phyloP scores from a whole-genome alignment of 2,797 vertebrate species.

The Acrossocheilus wenchowensis region DNA sequence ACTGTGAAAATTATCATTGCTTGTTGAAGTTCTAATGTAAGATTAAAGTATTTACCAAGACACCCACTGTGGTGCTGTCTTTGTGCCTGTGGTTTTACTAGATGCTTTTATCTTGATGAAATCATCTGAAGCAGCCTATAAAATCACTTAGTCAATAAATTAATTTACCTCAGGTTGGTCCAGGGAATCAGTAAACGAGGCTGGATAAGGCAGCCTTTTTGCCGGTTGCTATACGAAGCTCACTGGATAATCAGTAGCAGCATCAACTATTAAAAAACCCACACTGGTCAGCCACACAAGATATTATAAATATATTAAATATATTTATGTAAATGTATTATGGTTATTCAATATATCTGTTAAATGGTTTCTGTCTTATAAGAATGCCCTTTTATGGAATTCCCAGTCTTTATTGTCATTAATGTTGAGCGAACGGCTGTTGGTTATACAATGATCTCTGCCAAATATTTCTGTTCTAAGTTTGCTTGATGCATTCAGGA shows the following conservation, averaged over 20 bases:
- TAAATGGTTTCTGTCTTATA: background rate
- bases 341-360: background rate
- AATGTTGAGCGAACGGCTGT: constrained; percentile 83
- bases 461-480: constrained; percentile 60
- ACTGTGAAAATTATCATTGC: constrained; percentile 60
- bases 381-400: constrained; percentile 86
- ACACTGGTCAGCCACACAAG: background rate
- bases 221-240: background rate
- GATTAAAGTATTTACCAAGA: constrained; percentile 80
- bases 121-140: background rate
- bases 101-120: constrained; percentile 22
- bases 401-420: constrained; percentile 72
- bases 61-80: constrained; percentile 66
- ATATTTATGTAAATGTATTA: constrained; percentile 36
- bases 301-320: background rate
- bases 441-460: constrained; percentile 80
- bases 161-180: background rate
- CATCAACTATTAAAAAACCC: background rate
- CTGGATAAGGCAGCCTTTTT: background rate
- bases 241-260: too few species aligned
- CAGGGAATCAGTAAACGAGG: background rate
- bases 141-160: background rate
- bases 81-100: constrained; percentile 33
- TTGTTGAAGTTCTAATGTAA: constrained; percentile 72
- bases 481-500: constrained; percentile 27